Evolutionary conservation across 1,140 invertebrate species (phyloP).

Genomic region (Camponotus pennsylvanicus): DNA sequence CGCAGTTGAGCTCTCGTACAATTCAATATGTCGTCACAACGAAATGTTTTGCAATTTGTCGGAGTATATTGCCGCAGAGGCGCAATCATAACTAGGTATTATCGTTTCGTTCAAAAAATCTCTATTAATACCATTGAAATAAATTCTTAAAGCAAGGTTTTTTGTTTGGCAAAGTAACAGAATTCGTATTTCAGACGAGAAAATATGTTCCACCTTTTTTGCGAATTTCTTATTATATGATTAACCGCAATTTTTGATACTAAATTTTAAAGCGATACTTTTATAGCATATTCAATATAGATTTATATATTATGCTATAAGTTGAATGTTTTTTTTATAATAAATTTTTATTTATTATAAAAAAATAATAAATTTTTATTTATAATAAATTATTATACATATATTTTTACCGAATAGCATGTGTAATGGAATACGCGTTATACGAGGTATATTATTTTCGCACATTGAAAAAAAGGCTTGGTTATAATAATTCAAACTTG

Average conservation of each 20-base stretch:
- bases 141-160: not conserved
- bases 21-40: not conserved
- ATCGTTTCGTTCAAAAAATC: not conserved
- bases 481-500: too few relatives aligned
- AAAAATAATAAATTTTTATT: too few relatives aligned
- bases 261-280: not conserved
- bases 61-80: not conserved
- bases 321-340: too few relatives aligned
- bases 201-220: not conserved
- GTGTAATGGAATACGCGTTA: not conserved
- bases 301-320: too few relatives aligned
- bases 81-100: not conserved
- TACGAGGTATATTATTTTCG: not conserved
- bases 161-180: not conserved
- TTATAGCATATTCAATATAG: too few relatives aligned
- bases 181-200: not conserved
- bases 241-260: not conserved
- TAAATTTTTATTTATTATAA: too few relatives aligned
- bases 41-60: not conserved
- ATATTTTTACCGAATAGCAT: too few relatives aligned
- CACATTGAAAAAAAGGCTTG: too few relatives aligned
- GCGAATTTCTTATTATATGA: not conserved
- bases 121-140: constrained; percentile 8
- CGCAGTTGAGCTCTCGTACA: not conserved
- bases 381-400: too few relatives aligned